These are phyloP conservation scores for Thaleichthys pacificus DNA, from an alignment of 2,797 vertebrate species.

Conservation along the genomic window DNA sequence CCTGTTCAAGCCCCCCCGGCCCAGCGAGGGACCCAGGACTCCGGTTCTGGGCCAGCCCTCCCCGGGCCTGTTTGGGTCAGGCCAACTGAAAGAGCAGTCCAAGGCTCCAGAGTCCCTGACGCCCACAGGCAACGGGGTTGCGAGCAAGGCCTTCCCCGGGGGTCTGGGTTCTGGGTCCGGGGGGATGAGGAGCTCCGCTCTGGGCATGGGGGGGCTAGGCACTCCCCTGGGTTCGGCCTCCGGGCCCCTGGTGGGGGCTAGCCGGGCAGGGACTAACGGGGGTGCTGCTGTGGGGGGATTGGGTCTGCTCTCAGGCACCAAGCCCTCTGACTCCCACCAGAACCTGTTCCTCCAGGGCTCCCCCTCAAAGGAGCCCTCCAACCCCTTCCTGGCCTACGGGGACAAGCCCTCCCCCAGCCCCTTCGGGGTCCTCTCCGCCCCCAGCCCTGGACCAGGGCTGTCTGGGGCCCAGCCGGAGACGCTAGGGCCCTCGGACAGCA, in stretches of 20 bases:
- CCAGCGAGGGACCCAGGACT: constrained; percentile 76
- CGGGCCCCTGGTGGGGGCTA: constrained; percentile 51
- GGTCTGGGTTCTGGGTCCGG: constrained; percentile 56
- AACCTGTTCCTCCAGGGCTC: constrained; percentile 92
- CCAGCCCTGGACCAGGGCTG: constrained; percentile 35
- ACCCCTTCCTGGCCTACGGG: constrained; percentile 91
- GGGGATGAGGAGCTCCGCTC: constrained; percentile 54
- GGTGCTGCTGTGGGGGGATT: constrained; percentile 51
- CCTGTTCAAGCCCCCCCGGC: constrained; percentile 78
- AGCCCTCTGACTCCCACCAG: constrained; percentile 85
- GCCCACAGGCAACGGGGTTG: constrained; percentile 80
- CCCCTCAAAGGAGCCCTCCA: constrained; percentile 86
- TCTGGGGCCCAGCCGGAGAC: constrained; percentile 58
- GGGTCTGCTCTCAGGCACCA: constrained; percentile 75
- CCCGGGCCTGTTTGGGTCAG: constrained; percentile 53
- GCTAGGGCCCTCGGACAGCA: constrained; percentile 73
- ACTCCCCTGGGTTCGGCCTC: constrained; percentile 40
- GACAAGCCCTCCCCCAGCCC: constrained; percentile 83
- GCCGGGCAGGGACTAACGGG: constrained; percentile 63
- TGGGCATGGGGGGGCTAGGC: constrained; percentile 43
- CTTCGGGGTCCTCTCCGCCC: constrained; percentile 82
- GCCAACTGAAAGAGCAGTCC: constrained; percentile 67
- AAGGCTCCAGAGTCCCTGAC: constrained; percentile 84
- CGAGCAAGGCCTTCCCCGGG: constrained; percentile 82
- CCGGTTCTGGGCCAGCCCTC: constrained; percentile 46